Percentiles rank a stretch among this genome's conserved stretches.
Evolutionary conservation across 2,797 vertebrate species (phyloP).

Genomic region (Pyrocephalus nanus): DNA sequence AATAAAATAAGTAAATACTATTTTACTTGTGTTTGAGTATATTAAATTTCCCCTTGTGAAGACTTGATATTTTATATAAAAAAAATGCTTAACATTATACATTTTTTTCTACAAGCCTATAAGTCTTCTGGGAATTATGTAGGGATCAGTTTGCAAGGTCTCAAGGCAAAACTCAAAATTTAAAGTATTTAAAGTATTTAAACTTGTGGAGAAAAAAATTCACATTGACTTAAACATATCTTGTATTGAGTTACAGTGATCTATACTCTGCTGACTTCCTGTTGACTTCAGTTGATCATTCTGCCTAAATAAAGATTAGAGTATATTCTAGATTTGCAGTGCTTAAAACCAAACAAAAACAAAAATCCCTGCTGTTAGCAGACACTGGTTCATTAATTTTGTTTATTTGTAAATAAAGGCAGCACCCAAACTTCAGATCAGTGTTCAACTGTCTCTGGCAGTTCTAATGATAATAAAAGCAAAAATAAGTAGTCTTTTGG

Average conservation of each 20-base stretch:
- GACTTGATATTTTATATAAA: background rate
- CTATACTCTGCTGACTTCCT: background rate
- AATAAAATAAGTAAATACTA: background rate
- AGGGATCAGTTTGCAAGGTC: background rate
- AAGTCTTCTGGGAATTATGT: background rate
- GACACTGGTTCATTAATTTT: background rate
- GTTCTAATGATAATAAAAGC: background rate
- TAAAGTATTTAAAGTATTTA: background rate
- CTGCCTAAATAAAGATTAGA: background rate
- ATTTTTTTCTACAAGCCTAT: background rate
- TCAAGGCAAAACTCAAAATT: background rate
- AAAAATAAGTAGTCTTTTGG: background rate
- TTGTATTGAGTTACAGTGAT: background rate
- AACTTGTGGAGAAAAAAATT: background rate
- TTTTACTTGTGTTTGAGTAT: background rate
- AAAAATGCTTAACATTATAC: background rate
- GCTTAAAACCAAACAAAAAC: background rate
- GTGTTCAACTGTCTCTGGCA: background rate
- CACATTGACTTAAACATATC: background rate
- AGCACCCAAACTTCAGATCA: background rate
- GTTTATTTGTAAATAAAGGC: background rate
- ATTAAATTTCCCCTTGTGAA: background rate
- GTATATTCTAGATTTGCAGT: background rate
- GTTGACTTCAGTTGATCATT: background rate
- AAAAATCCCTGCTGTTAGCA: rapidly evolving